Conservation (phyloP, 1,140 invertebrate genomes). For the Branchinecta lynchi region DNA sequence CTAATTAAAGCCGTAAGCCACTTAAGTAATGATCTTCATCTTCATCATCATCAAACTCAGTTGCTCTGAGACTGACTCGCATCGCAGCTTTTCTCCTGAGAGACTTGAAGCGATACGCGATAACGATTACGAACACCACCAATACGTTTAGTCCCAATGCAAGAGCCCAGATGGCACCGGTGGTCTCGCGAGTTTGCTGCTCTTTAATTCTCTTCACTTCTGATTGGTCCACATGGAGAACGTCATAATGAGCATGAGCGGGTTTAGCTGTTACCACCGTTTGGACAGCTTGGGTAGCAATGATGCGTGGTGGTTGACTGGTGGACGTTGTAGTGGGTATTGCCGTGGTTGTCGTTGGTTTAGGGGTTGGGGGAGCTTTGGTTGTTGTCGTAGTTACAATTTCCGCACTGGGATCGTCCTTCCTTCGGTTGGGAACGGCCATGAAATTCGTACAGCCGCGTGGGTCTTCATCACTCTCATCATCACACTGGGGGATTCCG, state of each 20-base stretch:
- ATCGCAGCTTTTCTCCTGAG: neutral
- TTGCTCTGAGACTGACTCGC: neutral
- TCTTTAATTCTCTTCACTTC: neutral
- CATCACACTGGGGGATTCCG: slow-evolving; percentile 79
- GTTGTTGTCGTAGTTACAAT: neutral
- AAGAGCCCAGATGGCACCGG: neutral
- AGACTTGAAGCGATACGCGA: neutral
- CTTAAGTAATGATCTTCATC: neutral
- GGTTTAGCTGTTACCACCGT: neutral
- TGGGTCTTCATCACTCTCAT: slow-evolving; percentile 72
- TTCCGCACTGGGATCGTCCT: neutral
- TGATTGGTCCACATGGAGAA: neutral
- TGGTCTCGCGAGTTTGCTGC: neutral
- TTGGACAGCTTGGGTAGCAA: neutral
- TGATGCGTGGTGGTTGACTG: neutral
- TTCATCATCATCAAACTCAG: neutral
- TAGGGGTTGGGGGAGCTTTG: neutral
- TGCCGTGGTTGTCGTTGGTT: neutral
- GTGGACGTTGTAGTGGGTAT: neutral
- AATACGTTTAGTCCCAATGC: neutral
- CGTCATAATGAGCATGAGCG: neutral
- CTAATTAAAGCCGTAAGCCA: neutral
- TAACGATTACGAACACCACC: neutral
- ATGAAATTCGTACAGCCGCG: neutral
- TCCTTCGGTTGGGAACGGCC: neutral